Base-by-base conservation (phyloP, 2,797 vertebrate genomes). In the Chrysocyon brachyurus region DNA sequence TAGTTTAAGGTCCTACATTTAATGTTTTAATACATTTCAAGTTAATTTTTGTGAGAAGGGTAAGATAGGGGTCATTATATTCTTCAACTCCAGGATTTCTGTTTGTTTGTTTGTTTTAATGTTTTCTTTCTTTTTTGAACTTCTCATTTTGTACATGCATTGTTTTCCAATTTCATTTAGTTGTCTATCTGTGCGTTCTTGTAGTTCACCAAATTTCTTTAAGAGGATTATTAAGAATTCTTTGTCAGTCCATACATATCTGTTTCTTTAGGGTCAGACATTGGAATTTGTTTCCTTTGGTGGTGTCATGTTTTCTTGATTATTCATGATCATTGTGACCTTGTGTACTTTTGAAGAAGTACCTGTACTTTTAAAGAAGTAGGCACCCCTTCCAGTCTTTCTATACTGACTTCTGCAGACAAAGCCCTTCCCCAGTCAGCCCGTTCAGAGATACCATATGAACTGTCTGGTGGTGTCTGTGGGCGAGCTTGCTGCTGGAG, bases 61-160 rank as follows among this genome's bases (percentile, higher is more conserved):
- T 81, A 68, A 68, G 63, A 31, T 56, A 68, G 17, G 19, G 33
- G 33, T 68, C 77, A 81, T 36, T 79, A 17, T 90, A 68, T 90
- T 57, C 33, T 68, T 57, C 26, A 90, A 57, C 61, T 81, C 77
- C 31, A 90, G 33, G 52, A 22, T 90, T 90, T 56, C 61, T 46
- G 33, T 90, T 90, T 85, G 33, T 90, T 90, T 85, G 33, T 90
- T 90, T 85, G 66, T 87, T 72, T 87, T 40, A 70, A 70, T 72
- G 52, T 19, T 54, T 92, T 84, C 3, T 84, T 75, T 63, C 24
- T 75, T 64, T 54, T 21, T 92, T 31, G 12, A 75, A 54, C 57
- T 91, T 91, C 66, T 73, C 68, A n/a, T 85, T 75, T 83, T 75
- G 57, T 92, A 85, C 9, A 64, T 81, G 52, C 46, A 63, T 84